Conservation (phyloP, 2,113 vertebrate genomes). For the Panthera uncia region DNA sequence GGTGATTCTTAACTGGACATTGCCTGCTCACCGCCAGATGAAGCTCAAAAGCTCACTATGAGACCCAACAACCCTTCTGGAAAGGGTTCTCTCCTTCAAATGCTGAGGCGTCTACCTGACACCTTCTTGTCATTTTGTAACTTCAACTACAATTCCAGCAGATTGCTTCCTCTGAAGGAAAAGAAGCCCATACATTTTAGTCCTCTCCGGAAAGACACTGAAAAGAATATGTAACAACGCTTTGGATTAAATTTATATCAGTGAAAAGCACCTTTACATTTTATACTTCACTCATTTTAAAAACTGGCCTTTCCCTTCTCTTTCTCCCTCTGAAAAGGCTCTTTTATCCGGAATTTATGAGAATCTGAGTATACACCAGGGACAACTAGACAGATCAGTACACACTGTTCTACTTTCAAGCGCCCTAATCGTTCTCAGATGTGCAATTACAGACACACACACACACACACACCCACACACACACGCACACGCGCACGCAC, state of each 20-base stretch:
- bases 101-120: not conserved
- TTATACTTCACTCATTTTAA: constrained; percentile 32
- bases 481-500: not conserved
- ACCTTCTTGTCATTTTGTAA: not conserved
- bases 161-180: not conserved
- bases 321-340: not conserved
- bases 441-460: constrained; percentile 44
- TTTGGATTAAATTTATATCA: constrained; percentile 55
- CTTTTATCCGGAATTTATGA: not conserved
- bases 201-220: not conserved
- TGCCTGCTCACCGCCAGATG: not conserved
- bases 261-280: constrained; percentile 50
- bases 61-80: not conserved
- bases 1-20: not conserved
- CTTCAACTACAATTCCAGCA: not conserved
- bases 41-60: not conserved
- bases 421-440: constrained; percentile 65
- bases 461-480: not conserved
- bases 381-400: not conserved
- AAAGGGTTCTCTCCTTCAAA: not conserved
- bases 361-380: not conserved
- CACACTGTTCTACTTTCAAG: constrained; percentile 51
- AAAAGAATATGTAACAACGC: not conserved
- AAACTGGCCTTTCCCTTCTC: not conserved
- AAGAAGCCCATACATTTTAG: not conserved